Conservation (phyloP, 92 coral and sea anemone genomes). For the Epizoanthus stellaris region DNA sequence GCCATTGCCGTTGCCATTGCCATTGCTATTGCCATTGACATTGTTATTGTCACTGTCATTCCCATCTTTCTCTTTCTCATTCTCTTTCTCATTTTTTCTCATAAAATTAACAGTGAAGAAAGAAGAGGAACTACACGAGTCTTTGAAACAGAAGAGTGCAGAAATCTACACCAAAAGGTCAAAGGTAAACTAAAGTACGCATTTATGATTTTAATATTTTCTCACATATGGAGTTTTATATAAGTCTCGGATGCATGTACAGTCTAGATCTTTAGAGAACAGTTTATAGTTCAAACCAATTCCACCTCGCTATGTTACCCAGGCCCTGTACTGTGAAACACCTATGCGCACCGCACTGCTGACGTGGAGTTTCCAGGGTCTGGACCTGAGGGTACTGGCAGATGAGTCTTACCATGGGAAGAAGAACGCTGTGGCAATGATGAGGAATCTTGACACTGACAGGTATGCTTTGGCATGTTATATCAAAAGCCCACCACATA, state of each 20-base stretch:
- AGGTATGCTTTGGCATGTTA: conserved; percentile 52
- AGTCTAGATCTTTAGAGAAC: neutral
- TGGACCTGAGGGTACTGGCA: conserved; percentile 84
- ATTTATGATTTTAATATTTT: neutral
- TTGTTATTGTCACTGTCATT: too few relatives aligned
- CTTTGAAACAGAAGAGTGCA: conserved; percentile 89
- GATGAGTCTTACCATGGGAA: conserved; percentile 91
- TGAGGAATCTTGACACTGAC: conserved; percentile 74
- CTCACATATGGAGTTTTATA: neutral
- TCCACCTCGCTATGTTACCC: neutral
- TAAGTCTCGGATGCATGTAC: neutral
- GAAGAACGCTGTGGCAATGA: conserved; percentile 63
- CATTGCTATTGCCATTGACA: too few relatives aligned
- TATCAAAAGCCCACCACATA: too few relatives aligned
- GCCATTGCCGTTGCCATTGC: too few relatives aligned
- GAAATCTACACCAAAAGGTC: conserved; percentile 94
- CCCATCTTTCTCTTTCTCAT: neutral
- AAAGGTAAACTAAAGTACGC: conserved; percentile 45
- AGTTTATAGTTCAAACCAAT: too few relatives aligned
- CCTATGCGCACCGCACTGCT: conserved; percentile 86
- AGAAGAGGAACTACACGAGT: conserved; percentile 73
- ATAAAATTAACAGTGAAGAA: conserved; percentile 68
- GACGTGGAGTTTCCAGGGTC: conserved; percentile 81
- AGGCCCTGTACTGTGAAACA: conserved; percentile 78
- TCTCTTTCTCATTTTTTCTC: neutral